phyloP scores from a whole-genome alignment of 2,888 invertebrate genomes.

The Drosophila nigricruria region DNA sequence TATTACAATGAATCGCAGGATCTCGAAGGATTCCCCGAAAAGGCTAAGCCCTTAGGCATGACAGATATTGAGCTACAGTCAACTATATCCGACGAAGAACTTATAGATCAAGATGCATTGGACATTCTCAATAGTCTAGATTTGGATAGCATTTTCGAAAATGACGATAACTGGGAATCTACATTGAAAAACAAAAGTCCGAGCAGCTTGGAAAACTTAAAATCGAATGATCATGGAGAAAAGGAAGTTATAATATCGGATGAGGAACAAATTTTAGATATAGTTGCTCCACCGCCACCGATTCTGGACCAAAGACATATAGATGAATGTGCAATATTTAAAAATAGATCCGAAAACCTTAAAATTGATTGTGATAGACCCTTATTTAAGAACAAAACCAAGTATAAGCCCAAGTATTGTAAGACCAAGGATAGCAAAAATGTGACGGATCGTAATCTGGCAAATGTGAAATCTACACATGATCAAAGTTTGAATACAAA shows the following conservation, averaged over 20 bases:
- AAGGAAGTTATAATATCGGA: background rate
- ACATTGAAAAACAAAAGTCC: background rate
- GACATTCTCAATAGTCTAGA: constrained; percentile 26
- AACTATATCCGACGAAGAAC: background rate
- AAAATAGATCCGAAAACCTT: background rate
- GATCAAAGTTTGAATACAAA: background rate
- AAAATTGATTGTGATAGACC: background rate
- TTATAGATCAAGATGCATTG: background rate
- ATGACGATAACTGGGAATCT: background rate
- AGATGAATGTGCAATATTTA: constrained; percentile 8
- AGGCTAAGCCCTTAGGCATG: too few species aligned
- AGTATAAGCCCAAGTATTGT: background rate
- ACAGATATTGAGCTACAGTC: background rate
- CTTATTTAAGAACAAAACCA: background rate
- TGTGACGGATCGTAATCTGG: background rate
- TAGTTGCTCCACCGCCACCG: background rate
- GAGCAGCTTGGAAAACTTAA: background rate
- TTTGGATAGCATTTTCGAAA: constrained; percentile 26
- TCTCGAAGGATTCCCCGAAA: background rate
- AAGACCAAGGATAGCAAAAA: background rate
- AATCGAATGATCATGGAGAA: too few species aligned
- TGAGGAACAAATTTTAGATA: background rate
- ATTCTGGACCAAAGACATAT: background rate
- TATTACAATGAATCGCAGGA: background rate
- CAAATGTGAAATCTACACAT: background rate